Evolutionary conservation across 2,888 invertebrate species (phyloP).

Genomic region (Thereva unica): DNA sequence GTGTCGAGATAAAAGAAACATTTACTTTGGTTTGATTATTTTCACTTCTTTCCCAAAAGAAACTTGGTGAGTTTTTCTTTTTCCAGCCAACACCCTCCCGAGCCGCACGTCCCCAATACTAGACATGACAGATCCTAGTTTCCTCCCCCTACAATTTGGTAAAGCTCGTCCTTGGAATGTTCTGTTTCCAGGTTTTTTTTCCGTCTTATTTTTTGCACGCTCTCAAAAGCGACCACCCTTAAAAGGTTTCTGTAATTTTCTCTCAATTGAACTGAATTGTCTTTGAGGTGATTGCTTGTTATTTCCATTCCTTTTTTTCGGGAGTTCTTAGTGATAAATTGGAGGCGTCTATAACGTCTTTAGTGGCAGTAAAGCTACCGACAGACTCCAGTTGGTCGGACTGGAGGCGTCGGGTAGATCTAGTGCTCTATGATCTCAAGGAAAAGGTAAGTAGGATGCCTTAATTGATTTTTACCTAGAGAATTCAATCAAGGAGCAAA

Average conservation of each 20-base stretch:
- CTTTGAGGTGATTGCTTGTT: conserved; percentile 39
- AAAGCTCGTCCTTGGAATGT: conserved; percentile 9
- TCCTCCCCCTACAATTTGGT: conserved; percentile 6
- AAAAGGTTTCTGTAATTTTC: conserved; percentile 39
- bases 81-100: conserved; percentile 1
- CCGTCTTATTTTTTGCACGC: not conserved
- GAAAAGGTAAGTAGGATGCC: conserved; percentile 22
- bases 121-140: not conserved
- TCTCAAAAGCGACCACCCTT: conserved; percentile 15
- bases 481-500: conserved; percentile 28
- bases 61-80: conserved; percentile 14
- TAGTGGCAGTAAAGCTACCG: conserved; percentile 1
- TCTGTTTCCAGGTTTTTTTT: no score
- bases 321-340: conserved; percentile 29
- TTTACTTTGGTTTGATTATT: conserved; percentile 38
- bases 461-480: conserved; percentile 31
- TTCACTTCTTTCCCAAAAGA: conserved; percentile 25
- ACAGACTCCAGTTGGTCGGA: not conserved
- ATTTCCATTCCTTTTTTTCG: conserved; percentile 33
- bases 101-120: conserved; percentile 8
- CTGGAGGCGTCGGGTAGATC: not conserved
- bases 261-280: conserved; percentile 36
- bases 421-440: no score
- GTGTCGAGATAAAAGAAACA: conserved; percentile 34
- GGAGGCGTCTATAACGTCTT: conserved; percentile 22